Percentiles rank a stretch among this genome's conserved stretches.
Conservation (phyloP, 2,888 invertebrate genomes). For the Polyploca ridens region DNA sequence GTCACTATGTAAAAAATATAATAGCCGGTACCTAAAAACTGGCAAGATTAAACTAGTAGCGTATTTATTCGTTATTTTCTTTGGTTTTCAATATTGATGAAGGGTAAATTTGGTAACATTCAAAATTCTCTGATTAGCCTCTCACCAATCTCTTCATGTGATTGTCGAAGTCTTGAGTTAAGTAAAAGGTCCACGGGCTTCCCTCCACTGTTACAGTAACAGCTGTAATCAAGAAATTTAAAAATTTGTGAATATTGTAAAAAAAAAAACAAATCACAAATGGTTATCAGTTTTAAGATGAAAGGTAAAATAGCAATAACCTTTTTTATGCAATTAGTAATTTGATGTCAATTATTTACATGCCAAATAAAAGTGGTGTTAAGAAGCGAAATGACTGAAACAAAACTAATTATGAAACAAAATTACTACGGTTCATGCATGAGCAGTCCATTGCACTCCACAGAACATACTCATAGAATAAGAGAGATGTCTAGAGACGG, state of each 20-base stretch:
- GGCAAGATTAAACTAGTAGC: conserved; percentile 6
- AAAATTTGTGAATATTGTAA: neutral
- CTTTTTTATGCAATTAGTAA: neutral
- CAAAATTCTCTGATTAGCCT: conserved; percentile 12
- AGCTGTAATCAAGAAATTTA: conserved; percentile 47
- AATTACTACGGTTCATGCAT: neutral
- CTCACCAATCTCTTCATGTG: conserved; percentile 27
- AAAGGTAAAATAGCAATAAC: neutral
- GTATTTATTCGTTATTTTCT: conserved; percentile 6
- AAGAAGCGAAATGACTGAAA: neutral
- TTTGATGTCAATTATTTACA: conserved; percentile 10
- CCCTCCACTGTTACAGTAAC: conserved; percentile 41
- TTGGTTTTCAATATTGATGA: conserved; percentile 9
- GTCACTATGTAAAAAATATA: neutral
- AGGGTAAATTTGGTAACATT: conserved; percentile 9
- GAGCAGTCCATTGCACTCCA: neutral
- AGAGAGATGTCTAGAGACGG: neutral
- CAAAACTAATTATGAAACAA: neutral
- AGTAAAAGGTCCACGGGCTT: conserved; percentile 52
- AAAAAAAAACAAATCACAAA: neutral
- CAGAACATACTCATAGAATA: neutral
- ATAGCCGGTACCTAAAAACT: neutral
- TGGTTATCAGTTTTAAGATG: neutral
- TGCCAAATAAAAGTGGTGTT: conserved; percentile 6
- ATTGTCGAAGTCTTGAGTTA: conserved; percentile 49